phyloP scores from a whole-genome alignment of 1,140 invertebrate genomes.

The Lerema accius region DNA sequence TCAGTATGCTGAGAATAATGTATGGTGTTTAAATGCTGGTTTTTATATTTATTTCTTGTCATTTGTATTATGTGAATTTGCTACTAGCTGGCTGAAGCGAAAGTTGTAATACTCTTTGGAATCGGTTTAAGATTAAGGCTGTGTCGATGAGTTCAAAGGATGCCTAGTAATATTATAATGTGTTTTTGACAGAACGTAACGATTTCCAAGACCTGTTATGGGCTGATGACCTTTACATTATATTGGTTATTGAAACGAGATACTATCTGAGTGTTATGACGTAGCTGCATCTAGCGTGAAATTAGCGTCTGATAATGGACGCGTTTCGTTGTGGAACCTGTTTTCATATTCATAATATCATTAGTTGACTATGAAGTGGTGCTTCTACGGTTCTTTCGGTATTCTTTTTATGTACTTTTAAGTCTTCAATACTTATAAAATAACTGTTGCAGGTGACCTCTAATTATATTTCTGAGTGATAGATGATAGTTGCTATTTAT shows the following conservation, averaged over 20 bases:
- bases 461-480: too few species aligned
- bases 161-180: background rate
- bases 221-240: constrained; percentile 23
- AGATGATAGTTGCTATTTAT: too few species aligned
- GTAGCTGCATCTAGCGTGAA: constrained; percentile 31
- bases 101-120: too few species aligned
- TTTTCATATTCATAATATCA: constrained; percentile 23
- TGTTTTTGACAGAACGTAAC: background rate
- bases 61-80: too few species aligned
- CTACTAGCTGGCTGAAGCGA: constrained; percentile 7
- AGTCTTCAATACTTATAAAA: background rate
- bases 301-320: constrained; percentile 31
- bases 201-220: background rate
- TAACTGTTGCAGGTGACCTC: too few species aligned
- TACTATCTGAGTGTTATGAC: constrained; percentile 29
- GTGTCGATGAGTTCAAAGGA: background rate
- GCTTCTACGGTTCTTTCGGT: constrained; percentile 2
- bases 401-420: constrained; percentile 2
- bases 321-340: constrained; percentile 20
- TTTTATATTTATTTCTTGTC: too few species aligned
- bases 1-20: too few species aligned
- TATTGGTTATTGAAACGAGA: constrained; percentile 21
- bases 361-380: constrained; percentile 11
- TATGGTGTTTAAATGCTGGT: too few species aligned
- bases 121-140: constrained; percentile 5